Conservation (phyloP, 2,888 invertebrate genomes). For the Dorcus parallelipipedus region DNA sequence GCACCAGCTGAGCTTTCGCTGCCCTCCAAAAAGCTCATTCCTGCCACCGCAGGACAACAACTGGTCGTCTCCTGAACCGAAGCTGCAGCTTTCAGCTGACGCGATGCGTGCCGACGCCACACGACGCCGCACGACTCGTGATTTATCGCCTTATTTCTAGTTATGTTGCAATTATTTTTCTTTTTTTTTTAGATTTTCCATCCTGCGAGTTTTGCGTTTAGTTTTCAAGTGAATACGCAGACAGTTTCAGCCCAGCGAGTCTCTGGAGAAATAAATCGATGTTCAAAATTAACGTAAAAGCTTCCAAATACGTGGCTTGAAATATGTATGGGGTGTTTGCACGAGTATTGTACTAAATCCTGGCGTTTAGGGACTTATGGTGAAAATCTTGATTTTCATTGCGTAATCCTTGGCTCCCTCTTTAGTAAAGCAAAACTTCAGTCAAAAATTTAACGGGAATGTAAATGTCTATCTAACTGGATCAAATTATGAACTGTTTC, state of each 20-base stretch:
- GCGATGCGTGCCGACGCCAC: slow-evolving; percentile 20
- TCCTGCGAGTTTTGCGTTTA: slow-evolving; percentile 2
- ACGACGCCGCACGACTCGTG: slow-evolving; percentile 17
- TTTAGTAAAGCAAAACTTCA: no score
- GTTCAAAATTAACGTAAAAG: no score
- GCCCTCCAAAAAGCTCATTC: slow-evolving; percentile 2
- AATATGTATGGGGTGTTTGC: neutral
- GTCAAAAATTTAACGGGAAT: no score
- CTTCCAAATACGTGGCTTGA: slow-evolving; percentile 1
- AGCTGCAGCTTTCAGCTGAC: slow-evolving; percentile 28
- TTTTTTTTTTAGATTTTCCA: slow-evolving; percentile 5
- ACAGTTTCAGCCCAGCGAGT: no score
- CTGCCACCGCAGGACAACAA: slow-evolving; percentile 16
- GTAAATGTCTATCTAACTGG: no score
- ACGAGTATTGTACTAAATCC: neutral
- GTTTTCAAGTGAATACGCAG: no score
- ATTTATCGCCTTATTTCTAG: slow-evolving; percentile 23
- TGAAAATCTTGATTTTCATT: neutral
- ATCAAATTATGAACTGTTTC: no score
- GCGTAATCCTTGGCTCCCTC: no score
- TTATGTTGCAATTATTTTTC: slow-evolving; percentile 26
- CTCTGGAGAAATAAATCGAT: no score
- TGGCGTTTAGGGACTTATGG: slow-evolving; percentile 5
- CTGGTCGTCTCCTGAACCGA: slow-evolving; percentile 15
- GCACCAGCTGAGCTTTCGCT: neutral